Base-by-base conservation (phyloP, 1,140 invertebrate species). In the Eciton burchellii region DNA sequence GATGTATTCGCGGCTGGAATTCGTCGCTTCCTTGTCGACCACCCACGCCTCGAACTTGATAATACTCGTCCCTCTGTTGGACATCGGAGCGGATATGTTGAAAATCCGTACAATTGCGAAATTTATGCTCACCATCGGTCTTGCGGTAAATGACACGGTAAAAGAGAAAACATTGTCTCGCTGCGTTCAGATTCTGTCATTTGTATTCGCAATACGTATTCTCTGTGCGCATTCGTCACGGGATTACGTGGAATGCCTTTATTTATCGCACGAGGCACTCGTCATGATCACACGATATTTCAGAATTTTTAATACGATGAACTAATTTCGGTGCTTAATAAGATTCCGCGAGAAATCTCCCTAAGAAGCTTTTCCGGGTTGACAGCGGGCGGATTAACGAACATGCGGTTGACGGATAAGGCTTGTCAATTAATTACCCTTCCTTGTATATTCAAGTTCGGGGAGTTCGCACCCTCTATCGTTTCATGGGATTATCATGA, bases 351-450 rank as follows among this genome's bases (percentile, higher is more conserved):
- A 84, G 76, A 85, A 87, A 91, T 73, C 76, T 84, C 56, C 84
- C 87, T 84, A 86, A 56, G 82, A 29, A 81, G 84, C 84, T 81
- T 85, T 35, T 79, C 74, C 59, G 52, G 56, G 21, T 65, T 72
- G 74, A 74, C 72, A 76, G 56, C 47, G n/a, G 60, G 43, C 35
- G 41, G 73, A 62, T 47, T 56, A 71, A 57, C 24, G 57, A 82
- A 57, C 71, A 43, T 49, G 68, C 56, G 72, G 68, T 76, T 66
- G 84, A 82, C 82, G 57, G 72, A 79, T 81, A 82, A 79, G 72
- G 56, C 82, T 81, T 54, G 79, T 84, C 89, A 83, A 90, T 90
- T 90, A 90, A 90, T 90, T 89, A 86, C 72, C 76, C 81, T 88
- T 83, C 79, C 89, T 83, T 84, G 60, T 86, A 86, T 88, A 88